phyloP scores from a whole-genome alignment of 1,140 invertebrate species.

The Aphis craccivora region DNA sequence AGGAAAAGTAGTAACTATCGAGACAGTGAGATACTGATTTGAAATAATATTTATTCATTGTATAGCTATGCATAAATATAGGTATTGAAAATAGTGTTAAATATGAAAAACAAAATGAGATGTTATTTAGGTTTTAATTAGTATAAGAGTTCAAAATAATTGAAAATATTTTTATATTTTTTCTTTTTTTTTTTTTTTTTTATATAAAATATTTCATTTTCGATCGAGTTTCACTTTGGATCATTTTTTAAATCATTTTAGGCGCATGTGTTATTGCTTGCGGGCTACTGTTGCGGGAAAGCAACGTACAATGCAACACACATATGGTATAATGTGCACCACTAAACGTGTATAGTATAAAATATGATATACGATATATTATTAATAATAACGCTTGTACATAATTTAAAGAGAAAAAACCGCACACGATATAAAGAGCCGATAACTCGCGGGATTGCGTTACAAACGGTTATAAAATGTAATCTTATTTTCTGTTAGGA shows the following conservation, averaged over 20 bases:
- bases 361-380: conserved; percentile 18
- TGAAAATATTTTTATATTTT: not conserved
- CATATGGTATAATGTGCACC: not conserved
- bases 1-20: not conserved
- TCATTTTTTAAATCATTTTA: not conserved
- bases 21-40: not conserved
- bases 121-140: not conserved
- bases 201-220: not conserved
- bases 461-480: not conserved
- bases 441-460: not conserved
- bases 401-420: not conserved
- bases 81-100: not conserved
- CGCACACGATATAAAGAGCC: not conserved
- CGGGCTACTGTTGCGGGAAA: not conserved
- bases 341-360: not conserved
- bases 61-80: not conserved
- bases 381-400: conserved; percentile 1
- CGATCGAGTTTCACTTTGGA: not conserved
- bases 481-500: not conserved
- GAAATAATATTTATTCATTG: not conserved
- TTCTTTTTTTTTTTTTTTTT: rapidly evolving
- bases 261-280: not conserved
- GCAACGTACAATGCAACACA: not conserved
- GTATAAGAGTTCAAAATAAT: not conserved
- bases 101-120: not conserved